phyloP scores from a whole-genome alignment of 2,888 invertebrate species.

The Leptinotarsa juncta region DNA sequence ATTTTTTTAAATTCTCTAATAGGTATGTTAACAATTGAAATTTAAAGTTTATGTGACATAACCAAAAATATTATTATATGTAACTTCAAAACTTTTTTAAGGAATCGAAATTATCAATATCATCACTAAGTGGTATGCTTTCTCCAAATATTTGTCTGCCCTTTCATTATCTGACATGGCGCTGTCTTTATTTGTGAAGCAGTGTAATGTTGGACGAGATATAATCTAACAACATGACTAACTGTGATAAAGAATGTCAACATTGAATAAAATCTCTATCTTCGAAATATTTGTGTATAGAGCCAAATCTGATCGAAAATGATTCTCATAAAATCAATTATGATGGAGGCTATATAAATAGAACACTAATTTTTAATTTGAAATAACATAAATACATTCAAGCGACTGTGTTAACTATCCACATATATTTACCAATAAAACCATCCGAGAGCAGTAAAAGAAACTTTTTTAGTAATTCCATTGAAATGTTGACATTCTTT shows the following conservation, averaged over 20 bases:
- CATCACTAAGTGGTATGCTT: not conserved
- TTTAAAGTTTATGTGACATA: too few relatives aligned
- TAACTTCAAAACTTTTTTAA: too few relatives aligned
- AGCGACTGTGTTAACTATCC: not conserved
- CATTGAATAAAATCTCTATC: not conserved
- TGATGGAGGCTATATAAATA: not conserved
- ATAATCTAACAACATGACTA: slow-evolving; percentile 19
- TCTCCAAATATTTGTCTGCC: not conserved
- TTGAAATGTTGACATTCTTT: slow-evolving; percentile 31
- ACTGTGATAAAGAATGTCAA: slow-evolving; percentile 26
- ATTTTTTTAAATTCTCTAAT: too few relatives aligned
- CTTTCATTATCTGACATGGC: not conserved
- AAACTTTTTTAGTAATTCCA: not conserved
- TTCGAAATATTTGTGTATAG: not conserved
- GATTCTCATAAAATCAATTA: not conserved
- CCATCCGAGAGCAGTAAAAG: not conserved
- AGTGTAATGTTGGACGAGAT: slow-evolving; percentile 2
- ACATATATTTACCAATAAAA: not conserved
- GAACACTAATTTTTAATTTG: not conserved
- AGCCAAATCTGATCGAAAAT: not conserved
- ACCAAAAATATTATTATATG: too few relatives aligned
- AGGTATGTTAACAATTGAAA: too few relatives aligned
- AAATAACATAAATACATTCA: not conserved
- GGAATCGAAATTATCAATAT: not conserved
- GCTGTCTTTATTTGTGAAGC: not conserved